Evolutionary conservation across 2,888 invertebrate genomes (phyloP).

Genomic region (Orchesella flavescens): DNA sequence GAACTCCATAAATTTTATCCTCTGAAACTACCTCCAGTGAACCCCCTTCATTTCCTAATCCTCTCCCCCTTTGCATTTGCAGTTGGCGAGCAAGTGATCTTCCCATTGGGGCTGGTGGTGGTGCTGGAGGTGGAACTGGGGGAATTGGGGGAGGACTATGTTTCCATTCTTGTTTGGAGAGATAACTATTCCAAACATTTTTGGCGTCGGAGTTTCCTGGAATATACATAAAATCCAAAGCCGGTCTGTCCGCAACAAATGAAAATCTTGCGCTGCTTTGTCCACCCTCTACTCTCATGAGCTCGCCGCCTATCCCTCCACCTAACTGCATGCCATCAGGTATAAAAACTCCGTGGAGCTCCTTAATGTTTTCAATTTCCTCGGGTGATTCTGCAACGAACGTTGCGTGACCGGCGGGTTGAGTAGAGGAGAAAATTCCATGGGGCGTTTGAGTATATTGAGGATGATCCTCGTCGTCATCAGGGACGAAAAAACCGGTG

Average conservation of each 20-base stretch:
- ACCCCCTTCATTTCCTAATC: too few species aligned
- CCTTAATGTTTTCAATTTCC: slow-evolving; percentile 20
- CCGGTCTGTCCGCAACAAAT: slow-evolving; percentile 42
- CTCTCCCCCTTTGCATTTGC: too few species aligned
- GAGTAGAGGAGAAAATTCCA: slow-evolving; percentile 22
- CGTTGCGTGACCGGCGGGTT: slow-evolving; percentile 22
- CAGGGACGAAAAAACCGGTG: slow-evolving; percentile 40
- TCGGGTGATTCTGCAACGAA: slow-evolving; percentile 14
- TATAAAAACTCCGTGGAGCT: slow-evolving; percentile 29
- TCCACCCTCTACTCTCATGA: background rate
- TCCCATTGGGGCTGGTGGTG: background rate
- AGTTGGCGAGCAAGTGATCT: too few species aligned
- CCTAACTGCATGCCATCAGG: slow-evolving; percentile 36
- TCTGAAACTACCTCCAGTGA: background rate
- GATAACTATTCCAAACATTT: slow-evolving; percentile 30
- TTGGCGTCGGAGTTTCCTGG: background rate
- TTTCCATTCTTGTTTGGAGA: slow-evolving; percentile 35
- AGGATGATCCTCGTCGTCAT: slow-evolving; percentile 2
- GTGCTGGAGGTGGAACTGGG: background rate
- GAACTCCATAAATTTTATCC: background rate
- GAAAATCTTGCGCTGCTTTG: too few species aligned
- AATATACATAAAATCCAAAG: slow-evolving; percentile 33
- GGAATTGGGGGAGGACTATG: background rate
- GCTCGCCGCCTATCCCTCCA: slow-evolving; percentile 28
- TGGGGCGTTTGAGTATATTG: slow-evolving; percentile 16